Conservation (phyloP, 2,888 invertebrate species). For the Baccha elongata region DNA sequence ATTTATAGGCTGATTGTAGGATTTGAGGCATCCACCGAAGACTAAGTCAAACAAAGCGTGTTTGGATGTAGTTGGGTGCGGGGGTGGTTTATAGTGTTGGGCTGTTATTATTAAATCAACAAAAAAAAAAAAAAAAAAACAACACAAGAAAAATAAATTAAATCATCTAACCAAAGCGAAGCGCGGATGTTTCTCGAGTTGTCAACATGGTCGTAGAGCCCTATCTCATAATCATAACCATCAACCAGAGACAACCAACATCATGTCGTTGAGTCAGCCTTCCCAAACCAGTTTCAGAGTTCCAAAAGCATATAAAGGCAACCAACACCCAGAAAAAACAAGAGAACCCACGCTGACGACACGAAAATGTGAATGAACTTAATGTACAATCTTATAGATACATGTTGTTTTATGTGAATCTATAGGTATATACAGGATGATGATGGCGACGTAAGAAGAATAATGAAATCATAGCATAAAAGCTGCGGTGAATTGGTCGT, state of each 20-base stretch:
- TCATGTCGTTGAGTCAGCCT: neutral
- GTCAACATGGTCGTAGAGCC: constrained; percentile 48
- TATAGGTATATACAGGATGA: neutral
- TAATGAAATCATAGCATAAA: constrained; percentile 66
- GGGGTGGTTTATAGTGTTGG: neutral
- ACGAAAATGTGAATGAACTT: constrained; percentile 65
- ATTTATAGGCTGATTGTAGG: constrained; percentile 60
- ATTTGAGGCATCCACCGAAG: neutral
- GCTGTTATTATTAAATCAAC: constrained; percentile 10
- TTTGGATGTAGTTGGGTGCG: neutral
- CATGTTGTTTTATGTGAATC: neutral
- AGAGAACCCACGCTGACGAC: neutral
- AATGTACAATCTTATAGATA: constrained; percentile 26
- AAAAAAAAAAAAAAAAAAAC: constrained; percentile 20
- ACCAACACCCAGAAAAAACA: neutral
- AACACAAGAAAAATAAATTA: constrained; percentile 61
- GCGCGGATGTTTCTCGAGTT: constrained; percentile 43
- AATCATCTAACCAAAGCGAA: constrained; percentile 52
- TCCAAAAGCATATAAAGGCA: constrained; percentile 5
- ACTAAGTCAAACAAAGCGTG: neutral
- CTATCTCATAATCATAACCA: constrained; percentile 55
- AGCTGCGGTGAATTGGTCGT: constrained; percentile 64
- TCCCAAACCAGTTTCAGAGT: constrained; percentile 4
- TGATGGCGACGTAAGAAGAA: constrained; percentile 31
- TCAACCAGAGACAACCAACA: constrained; percentile 25